phyloP scores from a whole-genome alignment of 2,888 invertebrate species.

The Drosophila merina region DNA sequence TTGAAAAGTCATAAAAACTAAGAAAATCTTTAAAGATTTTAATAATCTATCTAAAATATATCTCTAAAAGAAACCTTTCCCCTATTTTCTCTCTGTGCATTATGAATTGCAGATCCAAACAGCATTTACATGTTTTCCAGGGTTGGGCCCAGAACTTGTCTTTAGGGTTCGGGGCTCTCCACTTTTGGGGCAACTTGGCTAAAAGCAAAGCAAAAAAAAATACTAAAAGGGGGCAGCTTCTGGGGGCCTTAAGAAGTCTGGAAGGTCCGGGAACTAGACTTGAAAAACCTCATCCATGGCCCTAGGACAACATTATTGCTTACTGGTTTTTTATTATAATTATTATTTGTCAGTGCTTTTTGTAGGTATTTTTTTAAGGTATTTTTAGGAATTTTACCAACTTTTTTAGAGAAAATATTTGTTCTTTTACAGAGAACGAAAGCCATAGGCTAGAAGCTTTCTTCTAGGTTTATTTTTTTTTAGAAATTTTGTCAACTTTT shows the following conservation, averaged over 20 bases:
- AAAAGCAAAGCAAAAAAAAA: neutral
- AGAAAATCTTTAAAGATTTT: fast-evolving
- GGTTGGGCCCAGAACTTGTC: conserved; percentile 22
- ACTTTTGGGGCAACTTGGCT: neutral
- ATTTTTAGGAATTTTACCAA: too few species aligned
- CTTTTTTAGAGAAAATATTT: too few species aligned
- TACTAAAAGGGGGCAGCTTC: neutral
- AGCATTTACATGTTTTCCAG: conserved; percentile 29
- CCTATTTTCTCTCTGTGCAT: too few species aligned
- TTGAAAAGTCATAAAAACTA: neutral
- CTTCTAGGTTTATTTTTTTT: too few species aligned
- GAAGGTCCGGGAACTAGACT: neutral
- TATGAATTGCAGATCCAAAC: conserved; percentile 8
- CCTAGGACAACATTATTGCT: conserved; percentile 11
- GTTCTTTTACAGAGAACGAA: too few species aligned
- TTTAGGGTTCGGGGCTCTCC: conserved; percentile 1
- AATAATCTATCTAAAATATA: neutral
- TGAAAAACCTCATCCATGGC: conserved; percentile 34
- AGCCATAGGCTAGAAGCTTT: too few species aligned
- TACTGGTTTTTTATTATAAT: conserved; percentile 12
- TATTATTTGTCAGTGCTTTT: neutral
- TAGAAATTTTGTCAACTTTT: too few species aligned
- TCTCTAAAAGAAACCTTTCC: neutral
- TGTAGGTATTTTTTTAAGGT: too few species aligned
- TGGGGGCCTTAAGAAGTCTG: conserved; percentile 10